Percentiles rank a stretch among this genome's conserved stretches.
Conservation (phyloP, 1,140 invertebrate genomes). For the Euura lappo region DNA sequence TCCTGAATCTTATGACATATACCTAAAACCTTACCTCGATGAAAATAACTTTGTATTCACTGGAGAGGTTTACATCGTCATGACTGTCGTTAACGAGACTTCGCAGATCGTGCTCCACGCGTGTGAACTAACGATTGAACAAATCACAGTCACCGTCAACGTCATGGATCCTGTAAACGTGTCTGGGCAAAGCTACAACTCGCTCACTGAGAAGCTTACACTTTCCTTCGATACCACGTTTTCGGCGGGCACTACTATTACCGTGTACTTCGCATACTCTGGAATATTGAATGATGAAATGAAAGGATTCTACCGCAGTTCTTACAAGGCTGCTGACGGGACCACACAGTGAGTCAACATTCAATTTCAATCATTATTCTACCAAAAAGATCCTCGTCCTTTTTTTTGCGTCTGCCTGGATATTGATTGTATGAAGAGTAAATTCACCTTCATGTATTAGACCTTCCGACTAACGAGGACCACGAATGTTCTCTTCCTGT, state of each 20-base stretch:
- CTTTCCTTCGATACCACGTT: slow-evolving; percentile 31
- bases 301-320: slow-evolving; percentile 70
- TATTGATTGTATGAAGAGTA: too few relatives aligned
- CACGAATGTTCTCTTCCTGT: too few relatives aligned
- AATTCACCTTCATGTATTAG: too few relatives aligned
- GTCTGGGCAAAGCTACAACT: slow-evolving; percentile 10
- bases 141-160: slow-evolving; percentile 12
- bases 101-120: slow-evolving; percentile 41
- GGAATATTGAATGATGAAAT: slow-evolving; percentile 62
- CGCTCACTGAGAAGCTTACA: slow-evolving; percentile 27
- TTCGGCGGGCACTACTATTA: slow-evolving; percentile 36
- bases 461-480: too few relatives aligned
- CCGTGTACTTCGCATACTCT: slow-evolving; percentile 56
- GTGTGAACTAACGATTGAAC: slow-evolving; percentile 31
- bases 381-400: too few relatives aligned
- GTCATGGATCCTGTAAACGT: background rate
- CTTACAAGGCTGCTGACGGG: slow-evolving; percentile 57
- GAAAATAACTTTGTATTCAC: slow-evolving; percentile 38
- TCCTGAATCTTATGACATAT: slow-evolving; percentile 43
- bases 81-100: slow-evolving; percentile 26
- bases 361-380: background rate
- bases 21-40: slow-evolving; percentile 39
- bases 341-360: slow-evolving; percentile 37
- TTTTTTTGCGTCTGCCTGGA: background rate
- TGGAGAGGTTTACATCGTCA: slow-evolving; percentile 41